phyloP scores from a whole-genome alignment of 1,140 invertebrate species.

The Formica selysi region DNA sequence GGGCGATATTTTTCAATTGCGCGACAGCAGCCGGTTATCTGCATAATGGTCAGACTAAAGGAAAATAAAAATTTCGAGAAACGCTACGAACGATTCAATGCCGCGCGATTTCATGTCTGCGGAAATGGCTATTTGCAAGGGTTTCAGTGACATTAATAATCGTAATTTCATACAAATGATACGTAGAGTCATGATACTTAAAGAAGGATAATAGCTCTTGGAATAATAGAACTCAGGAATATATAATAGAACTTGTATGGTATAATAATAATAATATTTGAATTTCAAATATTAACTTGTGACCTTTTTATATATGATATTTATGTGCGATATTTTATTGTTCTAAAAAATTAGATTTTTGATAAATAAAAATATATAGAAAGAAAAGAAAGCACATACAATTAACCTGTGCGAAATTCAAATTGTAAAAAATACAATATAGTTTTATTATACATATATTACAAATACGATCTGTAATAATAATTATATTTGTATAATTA shows the following conservation, averaged over 20 bases:
- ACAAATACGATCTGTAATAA: neutral
- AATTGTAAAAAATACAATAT: neutral
- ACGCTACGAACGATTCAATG: conserved; percentile 5
- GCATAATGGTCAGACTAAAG: conserved; percentile 50
- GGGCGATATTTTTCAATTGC: conserved; percentile 67
- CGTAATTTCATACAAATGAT: conserved; percentile 36
- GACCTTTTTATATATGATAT: neutral
- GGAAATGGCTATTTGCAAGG: conserved; percentile 29
- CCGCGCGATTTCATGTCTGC: conserved; percentile 50
- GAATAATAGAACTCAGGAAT: no score
- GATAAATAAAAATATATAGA: neutral
- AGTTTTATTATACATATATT: conserved; percentile 21
- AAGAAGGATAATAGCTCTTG: conserved; percentile 3
- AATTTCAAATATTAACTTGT: conserved; percentile 15
- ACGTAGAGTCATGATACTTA: conserved; percentile 21
- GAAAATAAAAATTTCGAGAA: conserved; percentile 39
- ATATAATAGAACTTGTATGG: neutral
- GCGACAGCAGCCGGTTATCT: conserved; percentile 57
- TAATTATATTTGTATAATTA: neutral
- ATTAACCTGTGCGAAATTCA: neutral
- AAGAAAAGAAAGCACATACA: neutral
- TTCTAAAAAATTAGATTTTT: neutral
- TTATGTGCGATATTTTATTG: neutral
- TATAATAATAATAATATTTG: neutral
- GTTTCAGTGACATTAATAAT: conserved; percentile 38